phyloP scores from a whole-genome alignment of 1,140 invertebrate species.

The Drosophila takahashii region DNA sequence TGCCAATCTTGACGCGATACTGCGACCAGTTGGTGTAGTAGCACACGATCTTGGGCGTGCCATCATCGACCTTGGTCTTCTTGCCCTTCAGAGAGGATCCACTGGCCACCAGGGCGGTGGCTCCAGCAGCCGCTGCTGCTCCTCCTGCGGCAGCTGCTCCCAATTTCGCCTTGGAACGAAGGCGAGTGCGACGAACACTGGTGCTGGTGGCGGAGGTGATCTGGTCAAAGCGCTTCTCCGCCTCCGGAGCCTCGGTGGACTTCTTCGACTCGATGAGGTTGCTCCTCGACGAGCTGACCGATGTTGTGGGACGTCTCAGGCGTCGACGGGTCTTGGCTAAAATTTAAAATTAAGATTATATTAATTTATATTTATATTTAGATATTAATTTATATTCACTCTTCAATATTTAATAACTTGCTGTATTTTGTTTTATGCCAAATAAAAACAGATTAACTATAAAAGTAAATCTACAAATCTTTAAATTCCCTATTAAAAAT shows the following conservation, averaged over 20 bases:
- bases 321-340: constrained; percentile 85
- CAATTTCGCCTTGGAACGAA: constrained; percentile 86
- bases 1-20: constrained; percentile 95
- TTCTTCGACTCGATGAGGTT: constrained; percentile 85
- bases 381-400: no score
- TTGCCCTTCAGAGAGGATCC: constrained; percentile 85
- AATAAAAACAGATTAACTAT: no score
- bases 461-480: neutral
- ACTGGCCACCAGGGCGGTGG: constrained; percentile 87
- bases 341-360: no score
- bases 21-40: constrained; percentile 99
- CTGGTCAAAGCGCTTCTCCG: constrained; percentile 87
- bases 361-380: no score
- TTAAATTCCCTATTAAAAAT: neutral
- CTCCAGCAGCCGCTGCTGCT: constrained; percentile 87
- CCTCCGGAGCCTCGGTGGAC: constrained; percentile 81
- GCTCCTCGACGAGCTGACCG: constrained; percentile 75
- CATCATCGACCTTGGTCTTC: constrained; percentile 89
- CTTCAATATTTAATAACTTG: no score
- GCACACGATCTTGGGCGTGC: constrained; percentile 91
- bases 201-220: constrained; percentile 85
- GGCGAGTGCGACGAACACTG: constrained; percentile 88
- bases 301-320: constrained; percentile 86
- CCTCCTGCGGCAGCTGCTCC: constrained; percentile 87
- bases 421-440: no score